Conservation (phyloP, 2,113 vertebrate species). For the Neotragus moschatus region DNA sequence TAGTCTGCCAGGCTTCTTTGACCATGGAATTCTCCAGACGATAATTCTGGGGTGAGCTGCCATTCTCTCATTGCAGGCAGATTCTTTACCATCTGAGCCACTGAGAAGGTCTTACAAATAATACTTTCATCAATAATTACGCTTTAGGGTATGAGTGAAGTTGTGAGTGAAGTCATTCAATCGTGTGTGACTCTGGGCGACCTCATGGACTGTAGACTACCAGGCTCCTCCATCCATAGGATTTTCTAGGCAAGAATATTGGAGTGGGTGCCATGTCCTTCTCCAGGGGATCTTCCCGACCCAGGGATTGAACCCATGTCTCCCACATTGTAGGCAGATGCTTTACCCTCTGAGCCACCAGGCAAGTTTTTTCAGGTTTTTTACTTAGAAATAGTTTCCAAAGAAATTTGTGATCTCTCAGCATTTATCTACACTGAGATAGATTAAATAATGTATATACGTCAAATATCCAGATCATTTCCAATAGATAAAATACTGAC, state of each 20-base stretch:
- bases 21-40: background rate
- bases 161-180: background rate
- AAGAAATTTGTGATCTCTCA: background rate
- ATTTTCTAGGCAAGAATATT: background rate
- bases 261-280: background rate
- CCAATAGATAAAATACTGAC: background rate
- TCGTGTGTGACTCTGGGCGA: fast-evolving
- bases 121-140: background rate
- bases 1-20: background rate
- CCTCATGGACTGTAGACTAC: background rate
- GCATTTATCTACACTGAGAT: background rate
- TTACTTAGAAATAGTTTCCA: background rate
- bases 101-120: background rate
- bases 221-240: background rate
- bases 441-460: background rate
- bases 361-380: background rate
- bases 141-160: background rate
- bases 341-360: background rate
- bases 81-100: background rate
- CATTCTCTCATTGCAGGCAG: background rate
- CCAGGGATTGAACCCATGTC: background rate
- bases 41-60: fast-evolving
- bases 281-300: fast-evolving
- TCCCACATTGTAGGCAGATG: fast-evolving
- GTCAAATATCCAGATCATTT: background rate